Conservation (phyloP, 1,140 invertebrate species). For the Achatina immaculata region DNA sequence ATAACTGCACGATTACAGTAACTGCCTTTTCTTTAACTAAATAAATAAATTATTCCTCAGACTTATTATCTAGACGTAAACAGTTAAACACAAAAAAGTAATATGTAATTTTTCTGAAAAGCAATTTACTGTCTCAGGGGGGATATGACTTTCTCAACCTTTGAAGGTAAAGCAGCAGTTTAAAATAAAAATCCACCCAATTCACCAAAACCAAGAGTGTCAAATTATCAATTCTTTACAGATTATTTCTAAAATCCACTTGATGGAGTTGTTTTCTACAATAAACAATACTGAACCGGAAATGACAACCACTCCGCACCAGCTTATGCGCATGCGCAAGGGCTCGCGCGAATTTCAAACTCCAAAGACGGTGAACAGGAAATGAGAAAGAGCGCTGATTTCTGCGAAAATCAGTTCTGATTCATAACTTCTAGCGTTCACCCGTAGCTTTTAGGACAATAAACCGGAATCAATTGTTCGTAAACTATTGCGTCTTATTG, state of each 20-base stretch:
- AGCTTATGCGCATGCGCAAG: neutral
- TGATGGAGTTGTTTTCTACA: conserved; percentile 4
- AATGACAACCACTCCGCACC: neutral
- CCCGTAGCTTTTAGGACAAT: neutral
- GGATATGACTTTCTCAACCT: no score
- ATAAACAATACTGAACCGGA: neutral
- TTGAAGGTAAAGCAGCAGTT: no score
- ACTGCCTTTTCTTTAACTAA: no score
- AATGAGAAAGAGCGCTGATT: neutral
- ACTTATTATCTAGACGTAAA: no score
- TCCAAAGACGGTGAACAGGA: conserved; percentile 11
- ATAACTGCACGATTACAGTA: no score
- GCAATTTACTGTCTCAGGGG: no score
- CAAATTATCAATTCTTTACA: neutral
- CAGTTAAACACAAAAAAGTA: no score
- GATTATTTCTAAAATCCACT: neutral
- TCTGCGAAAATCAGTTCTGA: neutral
- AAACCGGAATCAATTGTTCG: conserved; percentile 1
- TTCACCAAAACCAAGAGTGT: no score
- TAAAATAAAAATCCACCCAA: no score
- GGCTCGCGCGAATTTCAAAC: neutral
- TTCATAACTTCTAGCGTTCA: neutral
- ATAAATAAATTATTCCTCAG: no score
- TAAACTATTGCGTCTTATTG: conserved; percentile 3
- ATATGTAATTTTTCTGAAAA: no score